These are phyloP conservation scores for Crenichthys baileyi DNA, from an alignment of 2,797 vertebrate species.

Conservation along the genomic window DNA sequence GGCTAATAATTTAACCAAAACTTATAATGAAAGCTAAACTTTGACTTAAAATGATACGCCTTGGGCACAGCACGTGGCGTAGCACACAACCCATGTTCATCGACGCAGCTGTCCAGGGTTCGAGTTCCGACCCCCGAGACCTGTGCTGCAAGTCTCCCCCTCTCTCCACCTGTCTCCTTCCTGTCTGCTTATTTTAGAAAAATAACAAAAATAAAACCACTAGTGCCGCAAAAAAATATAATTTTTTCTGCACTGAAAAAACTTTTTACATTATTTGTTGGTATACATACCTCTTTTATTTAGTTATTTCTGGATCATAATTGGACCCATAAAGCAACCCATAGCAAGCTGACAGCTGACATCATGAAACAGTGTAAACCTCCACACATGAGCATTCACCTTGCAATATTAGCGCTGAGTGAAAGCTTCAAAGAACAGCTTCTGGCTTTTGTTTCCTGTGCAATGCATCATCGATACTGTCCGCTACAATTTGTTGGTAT, in stretches of 20 bases:
- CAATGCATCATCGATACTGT: slow-evolving; percentile 27
- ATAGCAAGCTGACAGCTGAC: slow-evolving; percentile 35
- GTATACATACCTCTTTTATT: background rate
- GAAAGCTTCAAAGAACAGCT: slow-evolving; percentile 31
- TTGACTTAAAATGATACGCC: slow-evolving; percentile 17
- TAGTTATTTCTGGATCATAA: slow-evolving; percentile 2
- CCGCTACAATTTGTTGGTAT: slow-evolving; percentile 25
- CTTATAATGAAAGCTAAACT: slow-evolving; percentile 9
- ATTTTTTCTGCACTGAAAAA: background rate
- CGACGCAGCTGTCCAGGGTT: no score
- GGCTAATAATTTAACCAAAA: slow-evolving; percentile 24
- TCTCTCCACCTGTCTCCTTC: no score
- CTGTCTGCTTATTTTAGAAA: no score
- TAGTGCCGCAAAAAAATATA: background rate
- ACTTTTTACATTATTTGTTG: slow-evolving; percentile 1
- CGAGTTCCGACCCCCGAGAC: no score
- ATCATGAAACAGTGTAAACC: slow-evolving; percentile 27
- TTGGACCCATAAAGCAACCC: slow-evolving; percentile 23
- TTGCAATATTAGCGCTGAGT: slow-evolving; percentile 31
- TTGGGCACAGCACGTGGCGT: no score
- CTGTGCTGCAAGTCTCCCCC: no score
- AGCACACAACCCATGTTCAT: no score
- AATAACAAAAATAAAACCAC: no score
- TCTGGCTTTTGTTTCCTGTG: slow-evolving; percentile 29
- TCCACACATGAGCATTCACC: slow-evolving; percentile 45